Percentiles rank a stretch among this genome's conserved stretches.
phyloP scores from a whole-genome alignment of 1,140 invertebrate species.

The Euborellia annulipes region DNA sequence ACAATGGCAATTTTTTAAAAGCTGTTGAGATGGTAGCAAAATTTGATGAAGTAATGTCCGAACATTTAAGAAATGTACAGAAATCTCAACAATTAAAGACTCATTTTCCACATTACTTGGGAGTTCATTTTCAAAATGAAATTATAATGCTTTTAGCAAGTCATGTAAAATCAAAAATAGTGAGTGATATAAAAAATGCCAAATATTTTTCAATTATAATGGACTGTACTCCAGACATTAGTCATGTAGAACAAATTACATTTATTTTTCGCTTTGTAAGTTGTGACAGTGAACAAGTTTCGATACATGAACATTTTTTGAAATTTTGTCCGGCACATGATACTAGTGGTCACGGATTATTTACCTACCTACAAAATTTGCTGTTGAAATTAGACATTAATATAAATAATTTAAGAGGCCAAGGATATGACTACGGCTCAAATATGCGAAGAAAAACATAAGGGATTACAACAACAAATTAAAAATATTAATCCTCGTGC shows the following conservation, averaged over 20 bases:
- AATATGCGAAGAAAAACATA: too few species aligned
- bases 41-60: constrained; percentile 1
- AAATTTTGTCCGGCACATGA: too few species aligned
- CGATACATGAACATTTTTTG: too few species aligned
- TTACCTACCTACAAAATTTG: too few species aligned
- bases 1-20: constrained; percentile 7
- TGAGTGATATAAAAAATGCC: neutral
- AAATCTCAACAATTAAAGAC: neutral
- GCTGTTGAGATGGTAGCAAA: neutral
- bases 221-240: neutral
- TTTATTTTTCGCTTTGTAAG: neutral
- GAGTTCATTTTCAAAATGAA: neutral
- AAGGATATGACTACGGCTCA: too few species aligned
- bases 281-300: too few species aligned
- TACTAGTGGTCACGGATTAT: too few species aligned
- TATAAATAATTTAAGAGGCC: too few species aligned
- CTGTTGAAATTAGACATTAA: too few species aligned
- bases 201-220: neutral
- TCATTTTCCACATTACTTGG: neutral
- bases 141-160: neutral
- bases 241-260: neutral
- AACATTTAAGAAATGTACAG: neutral
- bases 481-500: too few species aligned
- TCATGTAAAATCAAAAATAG: neutral
- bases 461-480: too few species aligned